phyloP scores from a whole-genome alignment of 2,797 vertebrate genomes.

The Macroramphosus scolopax region DNA sequence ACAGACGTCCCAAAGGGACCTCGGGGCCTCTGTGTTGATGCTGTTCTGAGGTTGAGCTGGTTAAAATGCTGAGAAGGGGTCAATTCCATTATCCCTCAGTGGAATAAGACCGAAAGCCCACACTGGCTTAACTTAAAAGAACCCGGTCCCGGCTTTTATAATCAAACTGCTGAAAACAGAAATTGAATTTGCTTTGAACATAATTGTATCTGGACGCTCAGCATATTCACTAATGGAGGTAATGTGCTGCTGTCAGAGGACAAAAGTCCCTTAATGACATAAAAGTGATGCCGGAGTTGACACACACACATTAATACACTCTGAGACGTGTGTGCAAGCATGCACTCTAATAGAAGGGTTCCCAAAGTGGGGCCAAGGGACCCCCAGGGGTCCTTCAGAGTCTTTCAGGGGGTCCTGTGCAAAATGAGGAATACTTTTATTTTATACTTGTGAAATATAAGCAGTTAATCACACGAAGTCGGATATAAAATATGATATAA shows the following conservation, averaged over 20 bases:
- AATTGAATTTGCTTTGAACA: conserved; percentile 60
- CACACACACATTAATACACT: conserved; percentile 9
- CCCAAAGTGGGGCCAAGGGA: no score
- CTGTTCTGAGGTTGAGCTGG: conserved; percentile 26
- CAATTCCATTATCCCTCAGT: conserved; percentile 35
- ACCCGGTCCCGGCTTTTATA: conserved; percentile 27
- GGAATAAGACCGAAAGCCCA: conserved; percentile 43
- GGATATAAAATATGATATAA: no score
- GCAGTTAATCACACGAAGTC: no score
- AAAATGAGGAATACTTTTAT: no score
- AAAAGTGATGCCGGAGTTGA: conserved; percentile 38
- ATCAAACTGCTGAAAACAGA: conserved; percentile 64
- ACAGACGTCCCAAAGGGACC: conserved; percentile 13
- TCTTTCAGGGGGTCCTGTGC: no score
- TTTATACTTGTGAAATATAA: no score
- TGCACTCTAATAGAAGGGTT: background rate
- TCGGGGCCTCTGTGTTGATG: conserved; percentile 20
- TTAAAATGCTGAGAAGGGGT: conserved; percentile 38
- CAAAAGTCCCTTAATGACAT: conserved; percentile 60
- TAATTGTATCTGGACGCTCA: conserved; percentile 61
- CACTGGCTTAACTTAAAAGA: conserved; percentile 34
- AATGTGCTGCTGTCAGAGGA: conserved; percentile 50
- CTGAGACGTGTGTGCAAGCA: conserved; percentile 14
- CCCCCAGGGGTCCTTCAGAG: no score
- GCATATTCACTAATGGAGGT: conserved; percentile 61